Evolutionary conservation across 2,888 invertebrate species (phyloP), one percentile per base, ranked within the genome.

Genomic region (Caenorhabditis parvicauda): DNA sequence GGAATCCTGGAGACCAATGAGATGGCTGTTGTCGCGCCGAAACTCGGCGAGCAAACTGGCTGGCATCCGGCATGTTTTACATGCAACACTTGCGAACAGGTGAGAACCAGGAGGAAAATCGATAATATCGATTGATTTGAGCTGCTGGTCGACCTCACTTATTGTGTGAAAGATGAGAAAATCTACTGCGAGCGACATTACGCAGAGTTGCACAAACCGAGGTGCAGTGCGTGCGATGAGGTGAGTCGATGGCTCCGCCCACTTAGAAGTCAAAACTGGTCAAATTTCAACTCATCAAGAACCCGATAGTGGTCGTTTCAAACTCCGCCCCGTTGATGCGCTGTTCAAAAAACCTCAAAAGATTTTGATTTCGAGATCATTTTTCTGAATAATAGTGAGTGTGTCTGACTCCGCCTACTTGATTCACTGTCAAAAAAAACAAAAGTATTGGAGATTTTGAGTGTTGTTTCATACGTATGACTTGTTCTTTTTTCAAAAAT

Each of bases 211-310:
- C 86, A 95, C 81, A 92, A 93, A 83, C 94, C 96, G 17, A 86
- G 96, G 77, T 96, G 96, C 83, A 88, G 91, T 65, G 90, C 92
- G 73, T 98, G 96, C 85, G 95, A 96, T 85, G 96, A 98, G 90
- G 96, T 98, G 82, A 87, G 89, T 85, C 37, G 21, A 21, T 48
- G 42, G 45, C 48, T n/a, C n/a, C n/a, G n/a, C n/a, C n/a, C n/a
- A n/a, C n/a, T n/a, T n/a, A n/a, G n/a, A n/a, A n/a, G n/a, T n/a
- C n/a, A n/a, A n/a, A n/a, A n/a, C n/a, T n/a, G n/a, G n/a, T n/a
- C n/a, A n/a, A n/a, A n/a, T n/a, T n/a, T n/a, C n/a, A n/a, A n/a
- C n/a, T n/a, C n/a, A n/a, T n/a, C n/a, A n/a, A n/a, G n/a, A n/a
- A n/a, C n/a, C n/a, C n/a, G n/a, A n/a, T n/a, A n/a, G n/a, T n/a